Base-by-base conservation (phyloP, 2,888 invertebrate species). In the Drosophila tripunctata region DNA sequence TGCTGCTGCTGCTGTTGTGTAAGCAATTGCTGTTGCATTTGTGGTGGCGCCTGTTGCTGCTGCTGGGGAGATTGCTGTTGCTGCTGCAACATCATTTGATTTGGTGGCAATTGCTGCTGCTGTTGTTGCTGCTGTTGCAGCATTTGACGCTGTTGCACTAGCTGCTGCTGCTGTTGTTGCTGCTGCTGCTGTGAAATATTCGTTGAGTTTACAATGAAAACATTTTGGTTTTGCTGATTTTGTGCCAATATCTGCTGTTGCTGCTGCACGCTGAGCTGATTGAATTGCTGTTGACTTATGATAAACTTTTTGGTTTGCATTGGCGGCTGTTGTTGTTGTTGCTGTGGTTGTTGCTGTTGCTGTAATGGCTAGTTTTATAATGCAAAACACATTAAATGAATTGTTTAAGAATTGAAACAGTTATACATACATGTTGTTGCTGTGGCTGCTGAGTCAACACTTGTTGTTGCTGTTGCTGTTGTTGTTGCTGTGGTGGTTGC, bases 241-340 rank as follows among this genome's bases (percentile, higher is more conserved):
- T 92, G 91, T 3, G 91, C 90, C 30, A 92, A 68, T 61, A 91
- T 90, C 64, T 92, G 91, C 48, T 91, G 91, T 57, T 92, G 92
- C 61, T 92, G 92, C 76, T 94, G 94, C 38, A 93, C 93, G 15
- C 93, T 94, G 41, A 93, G 92, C 75, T 94, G 94, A 87, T 94
- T 94, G 72, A 94, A 93, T 72, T 94, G 94, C 72, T 94, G 94
- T 38, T 94, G 93, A 50, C 92, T 93, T 88, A 94, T 93, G 31
- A 93, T 89, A 71, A 92, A 89, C 80, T 92, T 90, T 52, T 90
- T 90, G 7, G 81, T 76, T 22, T 83, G 77, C 48, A 83, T 77
- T 7, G 87, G 78, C 57, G 88, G 90, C 35, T 33, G 67, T 15
- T 43, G 58, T 33, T 75, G 72, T 61, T 81, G 69, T 67, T 87